Evolutionary conservation across 2,888 invertebrate species (phyloP).

Genomic region (Oxystoma pomonae): DNA sequence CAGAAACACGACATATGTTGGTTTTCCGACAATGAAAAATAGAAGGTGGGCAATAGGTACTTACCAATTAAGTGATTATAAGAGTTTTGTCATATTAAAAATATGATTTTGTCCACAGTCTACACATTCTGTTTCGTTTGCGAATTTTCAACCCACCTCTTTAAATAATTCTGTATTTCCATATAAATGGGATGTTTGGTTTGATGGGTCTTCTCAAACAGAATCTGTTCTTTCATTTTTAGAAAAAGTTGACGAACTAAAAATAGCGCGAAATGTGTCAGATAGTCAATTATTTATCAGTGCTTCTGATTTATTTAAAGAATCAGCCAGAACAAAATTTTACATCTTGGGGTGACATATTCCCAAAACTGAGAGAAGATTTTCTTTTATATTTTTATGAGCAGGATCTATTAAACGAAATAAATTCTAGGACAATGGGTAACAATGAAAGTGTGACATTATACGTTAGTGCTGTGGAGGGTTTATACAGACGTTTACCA

Average conservation of each 20-base stretch:
- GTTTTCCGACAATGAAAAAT: too few relatives aligned
- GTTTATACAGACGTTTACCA: not conserved
- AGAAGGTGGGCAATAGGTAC: too few relatives aligned
- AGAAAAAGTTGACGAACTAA: not conserved
- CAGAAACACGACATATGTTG: too few relatives aligned
- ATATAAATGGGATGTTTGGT: not conserved
- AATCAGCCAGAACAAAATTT: not conserved
- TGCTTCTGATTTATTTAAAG: not conserved
- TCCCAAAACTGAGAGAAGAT: not conserved
- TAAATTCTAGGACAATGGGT: not conserved
- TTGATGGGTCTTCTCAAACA: not conserved
- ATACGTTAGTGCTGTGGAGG: not conserved
- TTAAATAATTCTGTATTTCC: not conserved
- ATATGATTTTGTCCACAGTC: too few relatives aligned
- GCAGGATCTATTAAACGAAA: not conserved
- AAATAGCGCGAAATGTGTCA: not conserved
- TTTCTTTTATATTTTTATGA: not conserved
- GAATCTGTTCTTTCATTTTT: not conserved
- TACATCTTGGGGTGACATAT: not conserved
- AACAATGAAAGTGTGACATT: not conserved
- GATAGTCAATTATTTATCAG: not conserved
- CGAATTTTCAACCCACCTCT: too few relatives aligned
- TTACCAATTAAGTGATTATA: too few relatives aligned
- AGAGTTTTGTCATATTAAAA: too few relatives aligned
- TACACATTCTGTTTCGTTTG: too few relatives aligned